A percentile compares a stretch with the other conserved stretches of the same genome.
Conservation (phyloP, 2,797 vertebrate genomes). For the Periophthalmus magnuspinnatus region DNA sequence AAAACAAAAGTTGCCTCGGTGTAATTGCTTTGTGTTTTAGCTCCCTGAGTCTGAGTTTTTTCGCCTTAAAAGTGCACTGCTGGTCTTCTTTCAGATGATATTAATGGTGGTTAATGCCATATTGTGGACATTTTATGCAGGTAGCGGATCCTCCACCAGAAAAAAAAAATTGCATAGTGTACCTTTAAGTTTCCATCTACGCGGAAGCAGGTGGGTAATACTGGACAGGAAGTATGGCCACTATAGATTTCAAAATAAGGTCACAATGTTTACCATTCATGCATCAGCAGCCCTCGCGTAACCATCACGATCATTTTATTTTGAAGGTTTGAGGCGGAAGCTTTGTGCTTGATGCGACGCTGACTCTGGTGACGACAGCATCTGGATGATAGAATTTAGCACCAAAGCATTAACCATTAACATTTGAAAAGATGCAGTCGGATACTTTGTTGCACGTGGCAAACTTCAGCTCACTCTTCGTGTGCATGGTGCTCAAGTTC, state of each 20-base stretch:
- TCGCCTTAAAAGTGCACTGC: too few species aligned
- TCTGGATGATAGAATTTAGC: constrained; percentile 13
- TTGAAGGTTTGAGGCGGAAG: constrained; percentile 23
- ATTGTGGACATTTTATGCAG: too few species aligned
- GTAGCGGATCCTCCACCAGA: too few species aligned
- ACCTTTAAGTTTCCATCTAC: not conserved
- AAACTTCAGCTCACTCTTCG: constrained; percentile 76
- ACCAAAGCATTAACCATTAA: not conserved
- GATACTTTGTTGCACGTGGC: constrained; percentile 67
- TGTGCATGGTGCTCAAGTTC: constrained; percentile 82
- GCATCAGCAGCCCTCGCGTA: too few species aligned
- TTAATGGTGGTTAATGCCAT: too few species aligned
- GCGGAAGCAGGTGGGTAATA: not conserved
- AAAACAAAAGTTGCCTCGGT: not conserved
- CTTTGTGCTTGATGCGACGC: accelerated
- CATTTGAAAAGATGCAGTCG: constrained; percentile 47
- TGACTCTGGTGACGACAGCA: not conserved
- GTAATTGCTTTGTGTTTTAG: not conserved
- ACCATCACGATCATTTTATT: not conserved
- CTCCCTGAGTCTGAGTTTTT: not conserved
- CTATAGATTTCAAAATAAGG: not conserved
- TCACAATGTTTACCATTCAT: not conserved
- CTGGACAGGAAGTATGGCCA: not conserved
- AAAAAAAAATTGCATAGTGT: too few species aligned
- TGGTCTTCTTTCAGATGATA: too few species aligned